Base-by-base conservation (phyloP, 2,797 vertebrate species). In the Crenichthys baileyi region DNA sequence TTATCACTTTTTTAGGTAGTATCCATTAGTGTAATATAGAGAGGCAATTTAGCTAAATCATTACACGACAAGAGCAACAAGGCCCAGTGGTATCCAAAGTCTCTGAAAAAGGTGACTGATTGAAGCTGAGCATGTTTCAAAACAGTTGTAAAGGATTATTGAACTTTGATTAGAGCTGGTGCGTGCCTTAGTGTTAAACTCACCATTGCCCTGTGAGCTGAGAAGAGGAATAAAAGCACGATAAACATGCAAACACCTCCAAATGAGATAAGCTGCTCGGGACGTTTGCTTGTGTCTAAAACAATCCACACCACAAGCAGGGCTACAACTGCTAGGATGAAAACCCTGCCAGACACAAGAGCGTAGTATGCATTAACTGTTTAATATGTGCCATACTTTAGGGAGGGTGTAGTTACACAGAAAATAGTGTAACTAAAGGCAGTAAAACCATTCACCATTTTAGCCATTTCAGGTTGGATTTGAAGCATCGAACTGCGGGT, bases 241-340 rank as follows among this genome's bases (percentile, higher is more conserved):
- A 98, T 2, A 83, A 99, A 95, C 83, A 96, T 61, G 71, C 94
- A 97, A 90, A 97, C 91, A 1, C 98, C 98, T 0, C 89, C 97
- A 11, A 99, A 97, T 8, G 98, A 98, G 81, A 98, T 95, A 48
- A 99, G 94, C 90, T 98, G 97, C 84, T 97, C 91, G 0, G 96
- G 97, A 41, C 95, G 91, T 80, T 89, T 85, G 41, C 93, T 87
- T 0, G 96, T 97, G 89, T 99, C 98, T 71, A 99, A 71, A 39
- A 0, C 91, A 18, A 99, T 89, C 98, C 97, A 99, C 0, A 89
- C 1, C 16, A 97, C 82, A 70, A 99, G 89, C 70, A 96, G 94
- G 70, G 78, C 90, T 80, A 96, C 2, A n/a, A 92, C 93, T 1
- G 88, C 73, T 1, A 92, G 0, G 1, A 94, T 94, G 29, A 98